phyloP scores from a whole-genome alignment of 2,797 vertebrate species.

The Onychomys leucogaster region DNA sequence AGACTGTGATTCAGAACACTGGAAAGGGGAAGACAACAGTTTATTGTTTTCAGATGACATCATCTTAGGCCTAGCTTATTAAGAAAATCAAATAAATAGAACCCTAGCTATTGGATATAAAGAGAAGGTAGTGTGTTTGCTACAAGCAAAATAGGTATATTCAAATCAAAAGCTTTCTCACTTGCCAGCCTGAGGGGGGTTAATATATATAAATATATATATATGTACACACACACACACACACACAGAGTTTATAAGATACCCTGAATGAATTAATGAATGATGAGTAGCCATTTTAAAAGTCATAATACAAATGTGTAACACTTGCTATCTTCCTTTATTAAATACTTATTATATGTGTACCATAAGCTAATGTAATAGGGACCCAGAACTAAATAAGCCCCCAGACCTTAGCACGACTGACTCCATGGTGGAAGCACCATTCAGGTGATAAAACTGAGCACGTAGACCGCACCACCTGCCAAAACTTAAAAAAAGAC shows the following conservation, averaged over 20 bases:
- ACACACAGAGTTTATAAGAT: background rate
- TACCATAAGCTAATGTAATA: background rate
- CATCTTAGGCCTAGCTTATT: conserved; percentile 52
- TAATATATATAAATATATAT: background rate
- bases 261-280: background rate
- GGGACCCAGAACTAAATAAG: background rate
- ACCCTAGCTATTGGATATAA: conserved; percentile 6
- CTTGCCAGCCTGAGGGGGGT: background rate
- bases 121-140: conserved; percentile 28
- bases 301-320: background rate
- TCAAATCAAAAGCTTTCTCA: conserved; percentile 49
- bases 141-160: conserved; percentile 4
- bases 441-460: background rate
- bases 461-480: background rate
- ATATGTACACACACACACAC: background rate
- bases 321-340: background rate
- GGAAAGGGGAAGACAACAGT: conserved; percentile 47
- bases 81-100: conserved; percentile 51
- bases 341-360: background rate
- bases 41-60: conserved; percentile 74
- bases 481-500: background rate
- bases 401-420: background rate
- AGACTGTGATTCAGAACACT: conserved; percentile 42
- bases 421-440: background rate
- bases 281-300: background rate